Evolutionary conservation across 2,113 vertebrate species (phyloP), one percentile per base, ranked within the genome.

Genomic region (Paramisgurnus dabryanus): DNA sequence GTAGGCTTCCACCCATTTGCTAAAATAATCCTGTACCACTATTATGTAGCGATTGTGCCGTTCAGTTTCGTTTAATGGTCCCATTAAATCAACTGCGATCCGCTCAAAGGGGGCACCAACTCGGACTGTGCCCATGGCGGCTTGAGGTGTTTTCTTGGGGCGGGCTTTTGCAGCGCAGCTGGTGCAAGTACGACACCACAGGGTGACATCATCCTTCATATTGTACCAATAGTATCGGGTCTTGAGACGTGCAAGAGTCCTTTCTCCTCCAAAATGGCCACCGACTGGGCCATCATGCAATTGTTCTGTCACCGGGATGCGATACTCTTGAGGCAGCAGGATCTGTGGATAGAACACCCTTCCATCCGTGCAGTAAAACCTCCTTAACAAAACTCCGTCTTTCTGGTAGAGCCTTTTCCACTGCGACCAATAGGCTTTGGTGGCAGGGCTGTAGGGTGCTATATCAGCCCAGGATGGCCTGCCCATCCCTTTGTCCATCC

Each of bases 1-100:
- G 11, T 78, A 80, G 0, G 79, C 78, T 41, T 81, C 78, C 2
- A 63, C 63, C 76, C 43, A 86, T 18, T 87, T 88, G 0, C 64
- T 83, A 34, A 86, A 84, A 34, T 84, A 85, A 17, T 84, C 76
- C 4, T 80, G 69, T 13, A 82, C 74, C 2, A 80, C 13, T 4
- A 85, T 39, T 27, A 79, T 27, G 34, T 82, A 83, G 1, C 12
- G 3, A 13, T 86, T 81, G 4, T 68, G 12, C 5, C 15, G 11
- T 15, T 80, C 68, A 0, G 67, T 81, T 43, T 81, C 45, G 43
- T 82, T 85, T 3, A 84, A 12, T 27, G 65, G 74, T 0, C 41
- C 74, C 81, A 87, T 80, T 9, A 85, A 64, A 10, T 87, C 82
- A 76, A 85, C 15, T 1, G 53, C 15, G 10, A 80, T 47, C 2